phyloP scores from a whole-genome alignment of 1,140 invertebrate genomes.

The Polypedilum vanderplanki region DNA sequence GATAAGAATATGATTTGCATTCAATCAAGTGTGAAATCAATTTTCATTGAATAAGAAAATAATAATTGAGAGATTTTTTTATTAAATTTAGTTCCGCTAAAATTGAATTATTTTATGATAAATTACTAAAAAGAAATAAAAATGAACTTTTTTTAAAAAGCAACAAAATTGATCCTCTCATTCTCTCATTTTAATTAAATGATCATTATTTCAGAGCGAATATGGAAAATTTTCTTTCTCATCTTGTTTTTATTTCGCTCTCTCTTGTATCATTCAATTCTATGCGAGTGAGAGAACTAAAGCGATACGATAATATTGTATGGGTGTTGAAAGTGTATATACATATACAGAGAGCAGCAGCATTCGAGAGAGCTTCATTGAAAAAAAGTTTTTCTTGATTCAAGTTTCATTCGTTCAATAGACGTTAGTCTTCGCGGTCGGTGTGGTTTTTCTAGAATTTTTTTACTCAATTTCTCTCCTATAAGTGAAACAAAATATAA shows the following conservation, averaged over 20 bases:
- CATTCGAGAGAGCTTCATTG: conserved; percentile 11
- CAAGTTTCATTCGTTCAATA: conserved; percentile 1
- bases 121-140: too few species aligned
- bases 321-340: not conserved
- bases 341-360: not conserved
- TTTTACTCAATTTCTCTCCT: too few species aligned
- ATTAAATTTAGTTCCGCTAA: not conserved
- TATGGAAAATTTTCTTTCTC: not conserved
- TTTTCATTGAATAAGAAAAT: too few species aligned
- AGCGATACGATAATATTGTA: conserved; percentile 8
- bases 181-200: too few species aligned
- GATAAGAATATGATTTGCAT: not conserved
- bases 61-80: not conserved
- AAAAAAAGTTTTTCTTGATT: conserved; percentile 20
- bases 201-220: too few species aligned
- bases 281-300: not conserved
- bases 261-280: not conserved
- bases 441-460: conserved; percentile 10
- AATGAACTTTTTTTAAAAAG: too few species aligned
- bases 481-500: too few species aligned
- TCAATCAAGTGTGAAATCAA: conserved; percentile 13
- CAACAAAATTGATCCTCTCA: too few species aligned
- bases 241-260: not conserved
- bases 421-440: conserved; percentile 17
- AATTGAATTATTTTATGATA: not conserved